A percentile compares a stretch with the other conserved stretches of the same genome.
Conservation (phyloP, 2,113 vertebrate genomes). For the Pseudonaja textilis region DNA sequence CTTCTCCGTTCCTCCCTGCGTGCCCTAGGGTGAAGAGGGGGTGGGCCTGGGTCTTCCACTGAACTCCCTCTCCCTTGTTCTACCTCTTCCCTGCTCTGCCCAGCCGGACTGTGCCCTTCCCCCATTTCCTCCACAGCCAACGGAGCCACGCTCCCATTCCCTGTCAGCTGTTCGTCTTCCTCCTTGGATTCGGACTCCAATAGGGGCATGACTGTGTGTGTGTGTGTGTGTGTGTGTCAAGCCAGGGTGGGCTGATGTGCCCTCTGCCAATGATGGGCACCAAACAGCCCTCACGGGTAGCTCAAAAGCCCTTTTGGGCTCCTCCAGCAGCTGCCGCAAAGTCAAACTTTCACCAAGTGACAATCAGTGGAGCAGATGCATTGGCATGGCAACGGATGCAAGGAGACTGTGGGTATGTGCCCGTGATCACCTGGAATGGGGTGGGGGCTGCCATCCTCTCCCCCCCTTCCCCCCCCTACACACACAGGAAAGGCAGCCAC, state of each 20-base stretch:
- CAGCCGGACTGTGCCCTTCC: too few species aligned
- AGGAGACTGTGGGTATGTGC: not conserved
- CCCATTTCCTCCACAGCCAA: too few species aligned
- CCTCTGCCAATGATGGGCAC: not conserved
- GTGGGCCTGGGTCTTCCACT: too few species aligned
- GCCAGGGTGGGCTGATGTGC: not conserved
- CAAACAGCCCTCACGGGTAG: not conserved
- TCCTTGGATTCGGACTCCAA: too few species aligned
- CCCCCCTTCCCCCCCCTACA: too few species aligned
- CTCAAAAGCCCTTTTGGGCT: not conserved
- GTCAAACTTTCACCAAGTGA: conserved; percentile 2
- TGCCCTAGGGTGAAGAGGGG: too few species aligned
- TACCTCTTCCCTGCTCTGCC: too few species aligned
- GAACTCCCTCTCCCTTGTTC: too few species aligned
- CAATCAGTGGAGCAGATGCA: not conserved
- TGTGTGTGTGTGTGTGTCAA: not conserved
- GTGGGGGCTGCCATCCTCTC: not conserved
- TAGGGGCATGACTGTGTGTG: too few species aligned
- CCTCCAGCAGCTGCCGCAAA: not conserved
- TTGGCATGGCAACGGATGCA: conserved; percentile 21
- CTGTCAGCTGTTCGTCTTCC: too few species aligned
- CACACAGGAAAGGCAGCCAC: not conserved
- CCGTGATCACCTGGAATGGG: not conserved
- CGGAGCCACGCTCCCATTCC: too few species aligned
- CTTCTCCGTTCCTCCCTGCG: too few species aligned